phyloP scores from a whole-genome alignment of 53 echinoderm and acorn worm species.

The Paracentrotus lividus region DNA sequence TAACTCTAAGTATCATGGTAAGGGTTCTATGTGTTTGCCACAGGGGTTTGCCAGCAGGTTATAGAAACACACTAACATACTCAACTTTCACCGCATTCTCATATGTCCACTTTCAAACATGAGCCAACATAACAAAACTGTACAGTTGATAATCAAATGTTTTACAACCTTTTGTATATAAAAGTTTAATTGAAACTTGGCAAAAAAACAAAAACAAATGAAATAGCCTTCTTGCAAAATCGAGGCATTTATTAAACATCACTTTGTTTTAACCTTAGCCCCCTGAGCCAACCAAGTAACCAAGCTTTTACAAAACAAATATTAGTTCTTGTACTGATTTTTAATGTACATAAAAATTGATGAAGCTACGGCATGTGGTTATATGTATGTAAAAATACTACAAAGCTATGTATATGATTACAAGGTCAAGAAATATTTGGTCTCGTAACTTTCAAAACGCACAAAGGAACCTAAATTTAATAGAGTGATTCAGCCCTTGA shows the following conservation, averaged over 20 bases:
- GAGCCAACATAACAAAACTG: neutral
- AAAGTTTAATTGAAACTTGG: slow-evolving; percentile 21
- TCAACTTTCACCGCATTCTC: no score
- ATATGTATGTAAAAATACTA: neutral
- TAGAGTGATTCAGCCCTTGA: neutral
- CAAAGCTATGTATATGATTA: no score
- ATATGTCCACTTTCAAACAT: no score
- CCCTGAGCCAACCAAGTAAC: neutral
- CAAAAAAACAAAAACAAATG: neutral
- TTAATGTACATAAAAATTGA: neutral
- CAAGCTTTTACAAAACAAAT: neutral
- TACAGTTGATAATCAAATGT: neutral
- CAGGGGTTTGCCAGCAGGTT: no score
- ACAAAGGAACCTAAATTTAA: no score
- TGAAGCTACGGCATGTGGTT: neutral
- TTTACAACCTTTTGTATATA: neutral
- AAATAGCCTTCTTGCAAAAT: neutral
- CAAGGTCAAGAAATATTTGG: neutral
- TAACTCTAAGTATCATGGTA: no score
- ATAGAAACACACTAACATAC: no score
- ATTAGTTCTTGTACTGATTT: neutral
- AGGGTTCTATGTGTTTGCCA: no score
- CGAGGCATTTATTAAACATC: neutral
- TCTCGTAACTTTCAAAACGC: neutral
- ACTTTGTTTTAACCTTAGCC: neutral